These are phyloP conservation scores for Notarius lentiginosus DNA, from an alignment of 2,113 vertebrate species.

Conservation along the genomic window DNA sequence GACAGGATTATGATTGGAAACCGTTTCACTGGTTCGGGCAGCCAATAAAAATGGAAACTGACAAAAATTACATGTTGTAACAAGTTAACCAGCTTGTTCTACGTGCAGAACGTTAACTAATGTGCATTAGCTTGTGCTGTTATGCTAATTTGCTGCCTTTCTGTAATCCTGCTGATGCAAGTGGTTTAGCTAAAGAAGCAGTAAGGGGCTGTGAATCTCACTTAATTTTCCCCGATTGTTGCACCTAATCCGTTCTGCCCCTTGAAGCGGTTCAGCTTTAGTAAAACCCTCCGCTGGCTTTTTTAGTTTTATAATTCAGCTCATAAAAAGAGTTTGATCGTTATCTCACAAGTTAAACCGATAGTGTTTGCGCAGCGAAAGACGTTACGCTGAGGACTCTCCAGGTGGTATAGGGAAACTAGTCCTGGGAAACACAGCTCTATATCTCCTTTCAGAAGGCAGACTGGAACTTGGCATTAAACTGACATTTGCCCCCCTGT, in stretches of 20 bases:
- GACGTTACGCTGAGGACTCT: not conserved
- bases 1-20: not conserved
- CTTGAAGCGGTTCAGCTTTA: not conserved
- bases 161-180: not conserved
- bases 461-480: not conserved
- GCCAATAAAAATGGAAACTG: not conserved
- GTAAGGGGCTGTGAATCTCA: not conserved
- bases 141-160: not conserved
- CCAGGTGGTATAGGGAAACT: not conserved
- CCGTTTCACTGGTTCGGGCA: no score
- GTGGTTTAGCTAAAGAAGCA: not conserved
- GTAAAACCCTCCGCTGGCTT: not conserved
- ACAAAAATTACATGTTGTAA: no score
- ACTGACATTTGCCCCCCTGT: not conserved
- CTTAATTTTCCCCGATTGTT: not conserved
- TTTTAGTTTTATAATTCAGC: not conserved
- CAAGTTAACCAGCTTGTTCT: not conserved
- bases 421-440: not conserved
- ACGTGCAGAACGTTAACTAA: not conserved
- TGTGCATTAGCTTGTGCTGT: not conserved
- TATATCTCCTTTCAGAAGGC: not conserved
- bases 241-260: not conserved
- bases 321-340: not conserved
- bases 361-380: slow-evolving; percentile 21
- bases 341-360: slow-evolving; percentile 36